A percentile compares a stretch with the other conserved stretches of the same genome.
These are phyloP conservation scores for Zosterops japonicus DNA, from an alignment of 2,113 vertebrate genomes.

Conservation along the genomic window DNA sequence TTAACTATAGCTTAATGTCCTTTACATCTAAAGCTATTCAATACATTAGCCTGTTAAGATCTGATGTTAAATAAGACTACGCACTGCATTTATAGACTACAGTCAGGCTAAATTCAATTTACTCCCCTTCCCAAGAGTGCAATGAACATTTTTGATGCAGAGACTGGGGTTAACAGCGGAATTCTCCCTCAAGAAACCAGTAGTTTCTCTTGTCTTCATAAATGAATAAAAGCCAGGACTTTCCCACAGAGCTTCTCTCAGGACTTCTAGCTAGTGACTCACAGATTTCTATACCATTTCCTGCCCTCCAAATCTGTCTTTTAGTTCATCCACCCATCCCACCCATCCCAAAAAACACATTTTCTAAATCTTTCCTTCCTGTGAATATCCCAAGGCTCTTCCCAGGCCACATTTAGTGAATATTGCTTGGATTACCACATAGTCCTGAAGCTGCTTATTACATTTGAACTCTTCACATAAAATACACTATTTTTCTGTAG, in stretches of 20 bases:
- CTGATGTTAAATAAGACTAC: background rate
- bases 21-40: background rate
- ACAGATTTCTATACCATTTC: background rate
- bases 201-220: background rate
- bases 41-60: background rate
- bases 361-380: background rate
- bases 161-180: background rate
- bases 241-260: background rate
- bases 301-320: background rate
- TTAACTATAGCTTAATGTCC: background rate
- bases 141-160: background rate
- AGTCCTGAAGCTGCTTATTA: background rate
- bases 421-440: background rate
- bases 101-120: slow-evolving; percentile 4
- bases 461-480: background rate
- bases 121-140: background rate
- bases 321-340: background rate
- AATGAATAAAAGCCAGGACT: background rate
- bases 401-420: background rate
- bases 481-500: background rate
- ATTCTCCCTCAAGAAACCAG: background rate
- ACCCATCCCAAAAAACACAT: background rate
- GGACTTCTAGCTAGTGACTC: background rate
- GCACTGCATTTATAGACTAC: background rate
- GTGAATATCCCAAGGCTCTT: background rate